Evolutionary conservation across 2,888 invertebrate species (phyloP).

Genomic region (Liodrosophila aerea): DNA sequence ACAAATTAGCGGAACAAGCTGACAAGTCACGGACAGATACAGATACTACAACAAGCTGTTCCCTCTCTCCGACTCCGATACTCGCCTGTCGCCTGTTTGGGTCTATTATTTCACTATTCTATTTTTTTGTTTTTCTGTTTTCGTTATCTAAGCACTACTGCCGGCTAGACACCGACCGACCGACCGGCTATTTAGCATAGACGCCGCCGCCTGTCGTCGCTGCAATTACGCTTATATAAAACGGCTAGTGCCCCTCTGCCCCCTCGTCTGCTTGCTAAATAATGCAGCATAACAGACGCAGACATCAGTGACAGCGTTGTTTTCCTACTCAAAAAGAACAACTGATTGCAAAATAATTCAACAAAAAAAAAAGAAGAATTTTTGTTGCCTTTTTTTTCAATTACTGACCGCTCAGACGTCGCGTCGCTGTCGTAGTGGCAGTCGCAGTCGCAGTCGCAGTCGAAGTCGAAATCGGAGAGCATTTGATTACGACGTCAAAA

Average conservation of each 20-base stretch:
- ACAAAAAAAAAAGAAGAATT: conserved; percentile 29
- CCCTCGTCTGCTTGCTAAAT: background rate
- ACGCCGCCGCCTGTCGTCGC: conserved; percentile 35
- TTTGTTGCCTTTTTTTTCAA: conserved; percentile 48
- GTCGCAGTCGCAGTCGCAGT: conserved; percentile 12
- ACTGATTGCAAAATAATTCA: conserved; percentile 72
- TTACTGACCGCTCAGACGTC: conserved; percentile 71
- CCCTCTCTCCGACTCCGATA: background rate
- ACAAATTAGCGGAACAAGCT: conserved; percentile 72
- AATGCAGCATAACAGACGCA: conserved; percentile 5
- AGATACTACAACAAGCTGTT: conserved; percentile 10
- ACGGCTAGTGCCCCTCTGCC: conserved; percentile 23
- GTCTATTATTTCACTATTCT: conserved; percentile 2
- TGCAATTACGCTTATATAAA: conserved; percentile 66
- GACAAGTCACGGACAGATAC: conserved; percentile 64
- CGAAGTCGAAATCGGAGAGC: conserved; percentile 33
- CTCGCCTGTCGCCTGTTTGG: conserved; percentile 17
- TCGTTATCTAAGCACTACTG: conserved; percentile 44
- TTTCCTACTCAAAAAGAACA: conserved; percentile 13
- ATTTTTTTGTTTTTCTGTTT: conserved; percentile 19
- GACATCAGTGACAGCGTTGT: conserved; percentile 17
- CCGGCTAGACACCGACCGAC: conserved; percentile 53
- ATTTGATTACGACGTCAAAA: conserved; percentile 52
- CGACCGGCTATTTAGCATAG: conserved; percentile 68
- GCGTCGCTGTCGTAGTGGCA: conserved; percentile 55